These are phyloP conservation scores for Chelonus formosanus DNA, from an alignment of 2,888 invertebrate genomes.

Conservation along the genomic window DNA sequence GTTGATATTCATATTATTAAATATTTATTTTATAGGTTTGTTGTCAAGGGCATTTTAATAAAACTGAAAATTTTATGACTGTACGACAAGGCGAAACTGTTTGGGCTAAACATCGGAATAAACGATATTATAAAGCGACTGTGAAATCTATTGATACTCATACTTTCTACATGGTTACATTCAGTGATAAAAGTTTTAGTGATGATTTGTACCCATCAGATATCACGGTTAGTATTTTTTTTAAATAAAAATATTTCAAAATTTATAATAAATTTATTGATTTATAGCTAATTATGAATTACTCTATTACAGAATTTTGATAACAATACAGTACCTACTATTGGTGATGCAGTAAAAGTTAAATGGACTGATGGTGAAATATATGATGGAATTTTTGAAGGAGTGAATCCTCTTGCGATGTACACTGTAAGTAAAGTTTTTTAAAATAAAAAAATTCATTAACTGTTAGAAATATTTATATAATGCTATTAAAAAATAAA, in stretches of 20 bases:
- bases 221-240: slow-evolving; percentile 65
- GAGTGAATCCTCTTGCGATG: slow-evolving; percentile 60
- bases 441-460: no score
- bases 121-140: slow-evolving; percentile 69
- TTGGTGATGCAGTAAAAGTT: slow-evolving; percentile 67
- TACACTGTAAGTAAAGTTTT: slow-evolving; percentile 61
- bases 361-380: slow-evolving; percentile 68
- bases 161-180: slow-evolving; percentile 70
- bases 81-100: slow-evolving; percentile 65
- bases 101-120: slow-evolving; percentile 72
- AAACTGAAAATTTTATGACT: slow-evolving; percentile 54
- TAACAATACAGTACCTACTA: slow-evolving; percentile 57
- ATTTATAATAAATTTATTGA: background rate
- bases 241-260: no score
- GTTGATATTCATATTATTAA: background rate
- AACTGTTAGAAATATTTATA: no score
- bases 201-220: slow-evolving; percentile 69
- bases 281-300: background rate
- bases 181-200: slow-evolving; percentile 71
- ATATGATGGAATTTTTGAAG: slow-evolving; percentile 66
- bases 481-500: no score
- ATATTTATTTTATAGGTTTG: slow-evolving; percentile 47
- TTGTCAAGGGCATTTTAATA: slow-evolving; percentile 56
- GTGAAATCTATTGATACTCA: slow-evolving; percentile 66
- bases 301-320: slow-evolving; percentile 51